phyloP scores from a whole-genome alignment of 2,113 vertebrate species.

The Tenebrosternarchus preto region DNA sequence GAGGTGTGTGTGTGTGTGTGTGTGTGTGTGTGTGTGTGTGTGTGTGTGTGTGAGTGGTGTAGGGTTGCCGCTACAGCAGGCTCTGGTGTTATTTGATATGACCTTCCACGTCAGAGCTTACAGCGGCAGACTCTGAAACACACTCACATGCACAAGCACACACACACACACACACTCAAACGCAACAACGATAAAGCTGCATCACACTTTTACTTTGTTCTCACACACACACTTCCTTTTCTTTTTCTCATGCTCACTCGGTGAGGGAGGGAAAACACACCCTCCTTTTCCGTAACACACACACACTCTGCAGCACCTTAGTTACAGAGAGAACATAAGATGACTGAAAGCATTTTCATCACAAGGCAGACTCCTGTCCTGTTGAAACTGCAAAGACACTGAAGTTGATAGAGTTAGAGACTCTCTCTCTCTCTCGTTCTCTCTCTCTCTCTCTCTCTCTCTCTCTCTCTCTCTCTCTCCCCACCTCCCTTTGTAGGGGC shows the following conservation, averaged over 20 bases:
- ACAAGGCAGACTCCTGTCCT: constrained; percentile 28
- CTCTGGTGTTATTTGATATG: constrained; percentile 44
- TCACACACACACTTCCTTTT: background rate
- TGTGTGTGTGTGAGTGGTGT: constrained; percentile 16
- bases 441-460: constrained; percentile 26
- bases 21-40: background rate
- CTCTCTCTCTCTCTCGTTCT: constrained; percentile 8
- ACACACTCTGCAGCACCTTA: constrained; percentile 20
- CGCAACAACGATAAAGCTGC: background rate
- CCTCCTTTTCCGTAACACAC: constrained; percentile 21
- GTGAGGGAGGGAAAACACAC: constrained; percentile 34
- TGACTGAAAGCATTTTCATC: constrained; percentile 43
- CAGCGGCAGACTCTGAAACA: constrained; percentile 15
- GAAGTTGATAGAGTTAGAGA: constrained; percentile 29
- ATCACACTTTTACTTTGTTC: background rate
- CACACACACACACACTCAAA: background rate
- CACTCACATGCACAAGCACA: background rate
- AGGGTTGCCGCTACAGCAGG: constrained; percentile 33
- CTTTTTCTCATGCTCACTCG: background rate
- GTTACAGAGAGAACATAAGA: background rate
- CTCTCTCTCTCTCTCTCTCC: background rate
- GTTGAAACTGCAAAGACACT: constrained; percentile 26
- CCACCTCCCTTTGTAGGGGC: too few relatives aligned
- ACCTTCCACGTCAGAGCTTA: constrained; percentile 35
- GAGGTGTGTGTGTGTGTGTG: background rate